Conservation (phyloP, 1,140 invertebrate genomes). For the Drosophila bipectinata region DNA sequence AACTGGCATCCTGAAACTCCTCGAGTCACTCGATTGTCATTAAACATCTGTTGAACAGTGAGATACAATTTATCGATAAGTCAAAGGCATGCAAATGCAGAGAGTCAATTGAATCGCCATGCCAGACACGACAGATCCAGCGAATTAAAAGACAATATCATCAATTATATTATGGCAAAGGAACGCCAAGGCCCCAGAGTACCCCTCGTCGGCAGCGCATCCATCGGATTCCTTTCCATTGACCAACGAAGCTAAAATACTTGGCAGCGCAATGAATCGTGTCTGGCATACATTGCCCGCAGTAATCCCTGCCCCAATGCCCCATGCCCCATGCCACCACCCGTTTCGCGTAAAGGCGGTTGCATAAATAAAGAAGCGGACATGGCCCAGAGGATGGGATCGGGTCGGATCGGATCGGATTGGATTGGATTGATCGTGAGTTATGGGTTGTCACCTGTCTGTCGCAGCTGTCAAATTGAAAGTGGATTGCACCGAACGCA, state of each 20-base stretch:
- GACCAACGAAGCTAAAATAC: slow-evolving; percentile 52
- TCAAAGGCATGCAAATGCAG: slow-evolving; percentile 38
- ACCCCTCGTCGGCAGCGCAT: slow-evolving; percentile 2
- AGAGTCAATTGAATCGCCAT: slow-evolving; percentile 51
- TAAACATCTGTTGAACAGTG: slow-evolving; percentile 41
- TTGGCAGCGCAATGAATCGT: slow-evolving; percentile 60
- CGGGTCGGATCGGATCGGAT: slow-evolving; percentile 23
- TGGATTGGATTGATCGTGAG: slow-evolving; percentile 63
- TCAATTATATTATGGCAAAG: slow-evolving; percentile 82
- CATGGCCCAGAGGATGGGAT: slow-evolving; percentile 30
- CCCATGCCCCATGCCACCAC: slow-evolving; percentile 2
- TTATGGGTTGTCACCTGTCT: slow-evolving; percentile 84
- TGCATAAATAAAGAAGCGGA: slow-evolving; percentile 78
- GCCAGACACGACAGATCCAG: slow-evolving; percentile 61
- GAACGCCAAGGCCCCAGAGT: slow-evolving; percentile 30
- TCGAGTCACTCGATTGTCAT: slow-evolving; percentile 20
- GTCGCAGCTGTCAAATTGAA: slow-evolving; percentile 83
- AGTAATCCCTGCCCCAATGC: slow-evolving; percentile 25
- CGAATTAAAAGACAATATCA: slow-evolving; percentile 84
- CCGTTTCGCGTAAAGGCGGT: slow-evolving; percentile 50
- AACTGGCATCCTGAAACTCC: neutral
- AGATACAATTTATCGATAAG: slow-evolving; percentile 45
- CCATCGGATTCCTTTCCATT: slow-evolving; percentile 53
- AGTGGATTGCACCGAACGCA: slow-evolving; percentile 73
- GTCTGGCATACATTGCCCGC: slow-evolving; percentile 56